Base-by-base conservation (phyloP, 2,888 invertebrate genomes). In the Tachina fera region DNA sequence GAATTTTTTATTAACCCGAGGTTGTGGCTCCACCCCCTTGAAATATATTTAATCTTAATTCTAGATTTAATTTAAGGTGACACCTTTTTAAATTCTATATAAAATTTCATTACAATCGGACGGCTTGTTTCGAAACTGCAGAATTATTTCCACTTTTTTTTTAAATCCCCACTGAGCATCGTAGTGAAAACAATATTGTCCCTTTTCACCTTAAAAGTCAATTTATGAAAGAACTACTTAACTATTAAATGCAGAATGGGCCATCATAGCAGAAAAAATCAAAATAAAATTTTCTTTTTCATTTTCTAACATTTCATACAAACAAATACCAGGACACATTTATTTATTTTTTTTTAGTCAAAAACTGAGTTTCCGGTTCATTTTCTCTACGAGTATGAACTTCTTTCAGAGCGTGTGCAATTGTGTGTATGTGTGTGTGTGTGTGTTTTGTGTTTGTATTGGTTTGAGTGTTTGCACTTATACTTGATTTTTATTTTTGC, bases 291-390 rank as follows among this genome's bases (percentile, higher is more conserved):
- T 49, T 65, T 47, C 51, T 39, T 47, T 60, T 60, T 8, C 47
- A 1, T 14, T 16, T 53, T 53, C 43, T 45, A 9, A 2, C 19
- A 76, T 58, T 47, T 67, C 19, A 39, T 13, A 8, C 45, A 58
- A 11, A 11, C 58, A 45, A 77, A 70, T 41, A 70, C 16, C 11
- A 39, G 22, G 16, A 45, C 19, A 39, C 16, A 31, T 19, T 31
- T 3, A 56, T 41, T 19, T 49, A 13, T 63, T 43, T 22, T 22
- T 39, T 43, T 51, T 51, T 49, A 9, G 58, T 4, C 39, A 47
- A 65, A 72, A 79, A 56, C 16, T 41, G 4, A 65, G 63, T 72
- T 79, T 79, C 79, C 79, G 53, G 71, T 79, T 70, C 6, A 53
- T 53, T 75, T 75, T 63, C 8, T 45, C 11, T 19, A 63, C 31